Evolutionary conservation across 1,140 invertebrate genomes (phyloP).

Genomic region (Lucilia cuprina): DNA sequence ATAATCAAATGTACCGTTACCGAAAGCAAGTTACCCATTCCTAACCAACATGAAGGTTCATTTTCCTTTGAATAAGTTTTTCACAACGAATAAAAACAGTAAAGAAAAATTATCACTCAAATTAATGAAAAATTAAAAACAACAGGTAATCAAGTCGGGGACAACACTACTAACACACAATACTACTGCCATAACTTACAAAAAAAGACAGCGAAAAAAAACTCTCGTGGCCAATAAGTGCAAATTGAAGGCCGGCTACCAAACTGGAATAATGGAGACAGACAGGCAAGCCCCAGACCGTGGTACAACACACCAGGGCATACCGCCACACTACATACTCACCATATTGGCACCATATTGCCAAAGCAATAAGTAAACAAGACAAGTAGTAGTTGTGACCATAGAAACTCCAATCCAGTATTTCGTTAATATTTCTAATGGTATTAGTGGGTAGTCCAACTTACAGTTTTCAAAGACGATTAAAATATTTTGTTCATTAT

Average conservation of each 20-base stretch:
- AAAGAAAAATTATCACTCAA: constrained; percentile 1
- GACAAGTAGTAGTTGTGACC: not conserved
- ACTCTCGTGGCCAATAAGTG: not conserved
- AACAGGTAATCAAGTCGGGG: not conserved
- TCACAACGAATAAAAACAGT: not conserved
- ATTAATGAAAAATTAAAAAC: constrained; percentile 6
- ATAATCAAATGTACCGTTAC: not conserved
- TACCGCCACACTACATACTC: not conserved
- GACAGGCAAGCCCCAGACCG: not conserved
- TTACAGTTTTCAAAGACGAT: not conserved
- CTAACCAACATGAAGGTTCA: not conserved
- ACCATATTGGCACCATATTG: not conserved
- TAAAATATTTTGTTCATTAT: too few species aligned
- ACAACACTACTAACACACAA: constrained; percentile 6
- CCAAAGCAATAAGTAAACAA: not conserved
- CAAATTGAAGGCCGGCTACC: constrained; percentile 10
- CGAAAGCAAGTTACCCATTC: not conserved
- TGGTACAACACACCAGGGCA: not conserved
- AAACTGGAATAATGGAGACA: not conserved
- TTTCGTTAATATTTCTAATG: too few species aligned
- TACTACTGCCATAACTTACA: not conserved
- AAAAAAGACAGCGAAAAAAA: too few species aligned
- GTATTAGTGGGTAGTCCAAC: not conserved
- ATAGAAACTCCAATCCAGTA: not conserved
- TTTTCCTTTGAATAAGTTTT: not conserved